Evolutionary conservation across 1,140 invertebrate species (phyloP).

Genomic region (Drosophila setifemur): DNA sequence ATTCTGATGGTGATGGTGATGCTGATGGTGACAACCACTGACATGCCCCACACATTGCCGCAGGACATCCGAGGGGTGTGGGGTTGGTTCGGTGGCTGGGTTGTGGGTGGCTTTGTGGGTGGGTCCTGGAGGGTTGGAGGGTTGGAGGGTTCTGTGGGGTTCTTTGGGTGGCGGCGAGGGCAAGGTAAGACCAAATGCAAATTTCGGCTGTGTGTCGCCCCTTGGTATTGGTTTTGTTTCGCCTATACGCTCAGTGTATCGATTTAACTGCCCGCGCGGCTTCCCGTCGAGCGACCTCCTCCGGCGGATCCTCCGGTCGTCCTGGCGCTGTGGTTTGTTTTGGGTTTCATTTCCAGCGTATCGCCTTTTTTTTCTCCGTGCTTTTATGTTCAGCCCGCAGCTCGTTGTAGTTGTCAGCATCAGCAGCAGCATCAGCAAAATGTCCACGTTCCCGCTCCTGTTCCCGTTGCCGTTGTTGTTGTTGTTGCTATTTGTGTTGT

Average conservation of each 20-base stretch:
- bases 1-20: conserved; percentile 44
- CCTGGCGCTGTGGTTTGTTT: conserved; percentile 54
- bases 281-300: conserved; percentile 48
- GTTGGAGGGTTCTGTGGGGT: too few species aligned
- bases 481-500: conserved; percentile 35
- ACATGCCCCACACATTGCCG: conserved; percentile 48
- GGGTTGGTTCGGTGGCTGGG: not conserved
- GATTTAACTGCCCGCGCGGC: conserved; percentile 64
- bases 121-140: too few species aligned
- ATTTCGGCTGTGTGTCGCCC: conserved; percentile 60
- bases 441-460: conserved; percentile 17
- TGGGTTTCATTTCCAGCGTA: conserved; percentile 29
- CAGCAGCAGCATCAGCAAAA: conserved; percentile 48
- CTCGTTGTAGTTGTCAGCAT: conserved; percentile 60
- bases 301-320: conserved; percentile 29
- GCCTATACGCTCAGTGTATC: conserved; percentile 66
- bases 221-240: conserved; percentile 66
- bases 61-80: conserved; percentile 5
- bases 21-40: conserved; percentile 76
- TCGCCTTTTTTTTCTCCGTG: not conserved
- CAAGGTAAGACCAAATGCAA: conserved; percentile 56
- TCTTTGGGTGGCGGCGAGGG: not conserved
- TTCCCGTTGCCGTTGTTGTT: conserved; percentile 7
- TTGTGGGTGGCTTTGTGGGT: too few species aligned
- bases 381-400: conserved; percentile 40